Conservation (phyloP, 2,113 vertebrate genomes). For the Pachypanchax playfairii region DNA sequence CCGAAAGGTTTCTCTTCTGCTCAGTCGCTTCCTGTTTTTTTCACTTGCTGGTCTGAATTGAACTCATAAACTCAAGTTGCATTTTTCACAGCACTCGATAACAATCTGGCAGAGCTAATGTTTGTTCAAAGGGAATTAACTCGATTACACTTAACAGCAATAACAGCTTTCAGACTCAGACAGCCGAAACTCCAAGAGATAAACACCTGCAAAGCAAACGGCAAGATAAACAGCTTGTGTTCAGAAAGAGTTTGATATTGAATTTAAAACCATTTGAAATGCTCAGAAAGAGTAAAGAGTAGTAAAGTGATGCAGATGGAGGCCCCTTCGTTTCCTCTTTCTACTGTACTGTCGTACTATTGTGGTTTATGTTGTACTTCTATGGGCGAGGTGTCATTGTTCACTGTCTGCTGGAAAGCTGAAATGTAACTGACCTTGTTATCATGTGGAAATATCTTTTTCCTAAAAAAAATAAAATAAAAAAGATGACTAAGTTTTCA, state of each 20-base stretch:
- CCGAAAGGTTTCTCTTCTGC: conserved; percentile 77
- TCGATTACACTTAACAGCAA: conserved; percentile 12
- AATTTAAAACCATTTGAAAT: background rate
- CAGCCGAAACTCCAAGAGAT: conserved; percentile 1
- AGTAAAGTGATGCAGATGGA: conserved; percentile 6
- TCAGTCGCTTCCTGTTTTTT: conserved; percentile 77
- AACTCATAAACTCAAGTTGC: conserved; percentile 43
- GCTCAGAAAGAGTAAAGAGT: background rate
- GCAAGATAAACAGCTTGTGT: too few species aligned
- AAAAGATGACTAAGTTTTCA: background rate
- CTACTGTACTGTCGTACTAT: conserved; percentile 13
- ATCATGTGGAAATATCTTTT: background rate
- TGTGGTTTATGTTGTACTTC: conserved; percentile 53
- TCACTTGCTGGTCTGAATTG: conserved; percentile 62
- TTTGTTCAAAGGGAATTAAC: background rate
- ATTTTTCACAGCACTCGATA: conserved; percentile 26
- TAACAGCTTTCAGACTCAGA: background rate
- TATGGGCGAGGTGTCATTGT: conserved; percentile 22
- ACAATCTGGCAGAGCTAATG: background rate
- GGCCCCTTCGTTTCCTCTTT: conserved; percentile 53
- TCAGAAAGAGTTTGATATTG: too few species aligned
- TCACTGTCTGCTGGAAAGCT: background rate
- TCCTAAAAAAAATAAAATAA: conserved; percentile 3
- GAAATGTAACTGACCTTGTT: background rate
- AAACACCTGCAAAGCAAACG: conserved; percentile 33